A percentile compares a stretch with the other conserved stretches of the same genome.
phyloP scores from a whole-genome alignment of 2,797 vertebrate species.

The Craterocephalus amniculus region DNA sequence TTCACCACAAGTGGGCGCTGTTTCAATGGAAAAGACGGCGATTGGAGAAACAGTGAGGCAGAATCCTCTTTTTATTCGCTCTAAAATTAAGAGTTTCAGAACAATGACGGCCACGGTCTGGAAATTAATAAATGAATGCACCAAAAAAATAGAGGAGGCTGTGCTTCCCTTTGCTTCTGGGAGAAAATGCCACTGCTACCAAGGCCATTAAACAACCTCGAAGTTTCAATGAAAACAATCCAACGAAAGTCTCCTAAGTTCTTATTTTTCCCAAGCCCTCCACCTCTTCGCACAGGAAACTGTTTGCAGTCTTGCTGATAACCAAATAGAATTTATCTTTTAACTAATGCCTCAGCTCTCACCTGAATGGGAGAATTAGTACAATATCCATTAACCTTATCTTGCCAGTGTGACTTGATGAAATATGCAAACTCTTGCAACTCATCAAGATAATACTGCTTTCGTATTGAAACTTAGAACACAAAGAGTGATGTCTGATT shows the following conservation, averaged over 20 bases:
- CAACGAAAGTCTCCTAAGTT: not conserved
- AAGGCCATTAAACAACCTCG: not conserved
- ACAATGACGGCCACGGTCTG: no score
- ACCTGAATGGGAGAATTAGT: not conserved
- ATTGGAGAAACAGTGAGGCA: no score
- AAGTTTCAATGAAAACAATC: not conserved
- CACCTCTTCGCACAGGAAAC: not conserved
- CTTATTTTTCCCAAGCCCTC: not conserved
- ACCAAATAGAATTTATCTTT: not conserved
- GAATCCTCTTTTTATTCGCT: no score
- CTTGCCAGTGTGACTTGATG: not conserved
- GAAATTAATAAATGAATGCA: no score
- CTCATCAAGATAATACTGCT: not conserved
- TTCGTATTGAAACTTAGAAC: not conserved
- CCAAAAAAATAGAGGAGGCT: no score
- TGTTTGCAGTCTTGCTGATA: not conserved
- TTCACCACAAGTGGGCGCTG: no score
- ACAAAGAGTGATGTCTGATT: not conserved
- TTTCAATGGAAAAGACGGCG: no score
- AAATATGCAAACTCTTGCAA: not conserved
- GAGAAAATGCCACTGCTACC: no score
- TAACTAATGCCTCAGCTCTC: not conserved
- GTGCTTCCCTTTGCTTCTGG: no score
- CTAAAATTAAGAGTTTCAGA: no score
- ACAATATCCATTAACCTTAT: not conserved